phyloP scores from a whole-genome alignment of 2,888 invertebrate species.

The Ypsolopha sequella region DNA sequence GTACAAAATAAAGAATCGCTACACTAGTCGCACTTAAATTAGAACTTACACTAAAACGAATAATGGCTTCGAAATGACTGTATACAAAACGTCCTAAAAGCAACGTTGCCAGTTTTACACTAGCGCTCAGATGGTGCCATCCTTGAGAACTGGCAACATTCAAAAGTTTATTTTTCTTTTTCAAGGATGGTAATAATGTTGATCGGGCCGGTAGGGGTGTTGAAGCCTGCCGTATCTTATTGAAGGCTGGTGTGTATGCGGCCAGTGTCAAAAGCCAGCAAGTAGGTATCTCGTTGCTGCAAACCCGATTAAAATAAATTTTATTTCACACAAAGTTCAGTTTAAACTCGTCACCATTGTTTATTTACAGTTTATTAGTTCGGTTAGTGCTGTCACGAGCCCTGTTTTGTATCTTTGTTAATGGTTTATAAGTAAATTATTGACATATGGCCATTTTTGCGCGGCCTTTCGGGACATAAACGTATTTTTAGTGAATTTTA shows the following conservation, averaged over 20 bases:
- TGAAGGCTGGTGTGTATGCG: constrained; percentile 51
- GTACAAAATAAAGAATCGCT: constrained; percentile 56
- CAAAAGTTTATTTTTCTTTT: not conserved
- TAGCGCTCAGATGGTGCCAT: not conserved
- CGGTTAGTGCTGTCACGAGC: constrained; percentile 44
- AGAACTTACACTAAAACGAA: constrained; percentile 56
- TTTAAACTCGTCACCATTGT: constrained; percentile 31
- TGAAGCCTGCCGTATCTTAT: constrained; percentile 59
- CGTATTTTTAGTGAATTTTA: too few relatives aligned
- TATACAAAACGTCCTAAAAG: constrained; percentile 26
- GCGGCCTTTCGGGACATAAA: not conserved
- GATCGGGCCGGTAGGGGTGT: constrained; percentile 54
- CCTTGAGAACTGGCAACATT: not conserved
- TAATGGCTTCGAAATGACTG: constrained; percentile 63
- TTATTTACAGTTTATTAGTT: constrained; percentile 35
- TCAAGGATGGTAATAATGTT: constrained; percentile 63
- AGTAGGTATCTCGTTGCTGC: constrained; percentile 71
- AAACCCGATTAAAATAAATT: constrained; percentile 64
- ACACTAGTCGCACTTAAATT: constrained; percentile 39
- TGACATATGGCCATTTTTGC: not conserved
- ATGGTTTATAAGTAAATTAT: constrained; percentile 7
- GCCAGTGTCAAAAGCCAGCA: constrained; percentile 71
- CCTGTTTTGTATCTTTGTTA: constrained; percentile 16
- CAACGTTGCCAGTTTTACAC: not conserved
- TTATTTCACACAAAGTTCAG: constrained; percentile 51